Evolutionary conservation across 2,888 invertebrate species (phyloP).

Genomic region (Polyommatus iphigenia): DNA sequence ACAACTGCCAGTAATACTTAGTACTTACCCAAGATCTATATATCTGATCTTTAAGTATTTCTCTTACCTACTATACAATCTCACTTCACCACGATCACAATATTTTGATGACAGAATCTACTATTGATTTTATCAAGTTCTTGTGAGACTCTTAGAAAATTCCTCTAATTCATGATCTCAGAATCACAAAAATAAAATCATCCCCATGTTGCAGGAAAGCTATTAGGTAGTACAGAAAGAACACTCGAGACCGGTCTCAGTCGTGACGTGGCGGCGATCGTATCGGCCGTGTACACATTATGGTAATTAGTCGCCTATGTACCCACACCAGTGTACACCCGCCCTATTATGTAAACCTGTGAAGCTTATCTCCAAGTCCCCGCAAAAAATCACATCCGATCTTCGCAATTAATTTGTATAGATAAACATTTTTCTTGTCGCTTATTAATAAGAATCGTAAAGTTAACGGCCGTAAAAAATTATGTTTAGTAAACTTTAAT

Average conservation of each 20-base stretch:
- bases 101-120: too few species aligned
- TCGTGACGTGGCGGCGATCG: conserved; percentile 21
- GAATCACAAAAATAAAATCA: conserved; percentile 16
- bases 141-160: background rate
- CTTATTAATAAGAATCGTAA: conserved; percentile 20
- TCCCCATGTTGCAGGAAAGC: conserved; percentile 16
- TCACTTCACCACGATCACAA: background rate
- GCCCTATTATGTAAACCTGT: conserved; percentile 29
- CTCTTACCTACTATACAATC: too few species aligned
- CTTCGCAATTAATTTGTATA: conserved; percentile 18
- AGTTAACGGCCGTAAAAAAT: background rate
- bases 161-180: background rate
- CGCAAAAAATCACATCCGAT: conserved; percentile 29
- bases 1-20: background rate
- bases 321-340: conserved; percentile 19
- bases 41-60: background rate
- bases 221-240: conserved; percentile 26
- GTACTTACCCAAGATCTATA: background rate
- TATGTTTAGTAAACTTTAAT: background rate
- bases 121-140: too few species aligned
- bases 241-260: conserved; percentile 1
- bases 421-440: conserved; percentile 15
- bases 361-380: conserved; percentile 24
- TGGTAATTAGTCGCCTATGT: conserved; percentile 30
- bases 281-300: conserved; percentile 29